phyloP scores from a whole-genome alignment of 92 coral and sea anemone species.

The Pocillopora grandis region DNA sequence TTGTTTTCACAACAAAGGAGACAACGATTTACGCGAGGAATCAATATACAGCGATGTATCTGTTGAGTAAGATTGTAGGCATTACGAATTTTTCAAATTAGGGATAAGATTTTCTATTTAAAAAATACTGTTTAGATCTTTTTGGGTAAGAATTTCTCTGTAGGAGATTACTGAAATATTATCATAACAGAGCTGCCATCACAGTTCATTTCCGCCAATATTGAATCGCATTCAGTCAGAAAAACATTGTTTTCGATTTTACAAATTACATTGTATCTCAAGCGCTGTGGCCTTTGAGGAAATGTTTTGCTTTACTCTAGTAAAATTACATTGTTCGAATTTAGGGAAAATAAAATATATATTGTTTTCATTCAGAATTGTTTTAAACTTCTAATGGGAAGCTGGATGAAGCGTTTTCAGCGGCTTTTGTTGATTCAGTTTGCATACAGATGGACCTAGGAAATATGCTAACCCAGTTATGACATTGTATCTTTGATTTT shows the following conservation, averaged over 20 bases:
- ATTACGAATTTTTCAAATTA: neutral
- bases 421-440: too few relatives aligned
- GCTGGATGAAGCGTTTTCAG: neutral
- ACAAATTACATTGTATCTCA: neutral
- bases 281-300: neutral
- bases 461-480: too few relatives aligned
- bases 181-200: constrained; percentile 6
- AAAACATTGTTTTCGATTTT: constrained; percentile 11
- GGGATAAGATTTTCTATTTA: constrained; percentile 21
- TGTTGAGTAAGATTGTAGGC: neutral
- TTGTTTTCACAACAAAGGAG: neutral
- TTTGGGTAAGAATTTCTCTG: neutral
- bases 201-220: neutral
- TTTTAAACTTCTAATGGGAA: neutral
- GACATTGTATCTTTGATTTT: too few relatives aligned
- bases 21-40: neutral
- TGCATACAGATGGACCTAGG: too few relatives aligned
- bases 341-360: neutral
- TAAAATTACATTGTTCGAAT: constrained; percentile 2
- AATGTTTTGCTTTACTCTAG: neutral
- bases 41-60: neutral
- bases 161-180: constrained; percentile 6
- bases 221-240: neutral
- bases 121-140: constrained; percentile 18
- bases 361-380: constrained; percentile 1